Evolutionary conservation across 1,140 invertebrate species (phyloP), one percentile per base, ranked within the genome.

Genomic region (Cecropterus lyciades): DNA sequence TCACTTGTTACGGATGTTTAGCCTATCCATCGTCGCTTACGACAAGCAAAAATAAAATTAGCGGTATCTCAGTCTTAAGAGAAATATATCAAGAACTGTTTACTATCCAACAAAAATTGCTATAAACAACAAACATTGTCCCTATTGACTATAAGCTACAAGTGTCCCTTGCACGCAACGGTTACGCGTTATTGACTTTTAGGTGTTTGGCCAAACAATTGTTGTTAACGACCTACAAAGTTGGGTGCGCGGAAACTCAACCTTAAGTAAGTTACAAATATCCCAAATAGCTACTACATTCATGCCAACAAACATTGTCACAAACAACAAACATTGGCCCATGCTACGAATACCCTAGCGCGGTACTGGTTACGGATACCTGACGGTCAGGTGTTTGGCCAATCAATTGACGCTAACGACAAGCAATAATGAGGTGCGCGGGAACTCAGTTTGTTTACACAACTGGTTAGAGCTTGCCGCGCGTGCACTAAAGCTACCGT

Each of bases 181-280:
- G 40, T 37, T 56, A 9, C 13, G 40, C 53, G 14, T 59, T 42
- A 57, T 33, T 48, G 46, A 66, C 45, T 49, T 13, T 64, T 56
- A 64, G 56, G 64, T 76, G 77, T 86, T 87, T 84, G 75, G 55
- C 16, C 62, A 79, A 78, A 67, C 75, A 70, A 73, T 88, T 89
- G 74, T 79, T 81, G 80, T 74, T 80, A 85, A 87, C 80, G 85
- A 88, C 85, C 85, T 69, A 79, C 75, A 70, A 84, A 85, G 87
- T 82, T 79, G 83, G 77, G 56, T 68, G 73, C 64, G 63, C 70
- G 73, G 77, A 69, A 77, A 69, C 69, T 66, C 57, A 64, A n/a
- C n/a, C n/a, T n/a, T n/a, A n/a, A n/a, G n/a, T n/a, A n/a, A n/a
- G n/a, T n/a, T n/a, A n/a, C n/a, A n/a, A n/a, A n/a, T n/a, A n/a